Base-by-base conservation (phyloP, 2,113 vertebrate genomes). In the Phalacrocorax brasilianus region DNA sequence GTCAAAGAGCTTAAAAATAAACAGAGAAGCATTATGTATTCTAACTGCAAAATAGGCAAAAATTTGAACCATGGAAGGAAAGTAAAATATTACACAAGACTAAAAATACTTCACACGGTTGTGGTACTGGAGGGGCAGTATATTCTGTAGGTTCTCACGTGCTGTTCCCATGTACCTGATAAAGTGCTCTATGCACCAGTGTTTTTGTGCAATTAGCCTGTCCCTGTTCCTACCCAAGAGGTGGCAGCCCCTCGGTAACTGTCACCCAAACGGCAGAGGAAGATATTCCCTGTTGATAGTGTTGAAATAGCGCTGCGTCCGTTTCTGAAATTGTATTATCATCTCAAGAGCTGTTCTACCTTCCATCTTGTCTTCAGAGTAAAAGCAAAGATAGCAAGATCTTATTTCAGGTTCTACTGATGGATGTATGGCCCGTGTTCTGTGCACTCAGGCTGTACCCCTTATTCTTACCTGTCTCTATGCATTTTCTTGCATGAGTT, bases 1-100 rank as follows among this genome's bases (percentile, higher is more conserved):
- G 82, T 90, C 88, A 93, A 91, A 87, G 84, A 79, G 68, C 74
- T 93, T 85, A 85, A 96, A 92, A 89, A 93, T 72, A 73, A 82
- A 80, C 44, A 77, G 53, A 82, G 72, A 40, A 85, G 86, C 33
- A 45, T 81, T 94, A 76, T 6, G 7, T 92, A 70, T 89, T 92
- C 76, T 35, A 78, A 75, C 32, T 82, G 67, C 72, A 85, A 94
- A 94, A 95, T 65, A 91, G 77, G 93, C 45, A 19, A 21, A 73
- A 52, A 23, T 40, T 68, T 45, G 68, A 81, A 92, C 88, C 76
- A 47, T 65, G 66, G 65, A 71, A 53, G 52, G 52, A 24, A 94
- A 88, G 82, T 22, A 63, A 94, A 73, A 24, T 82, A 42, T 58
- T 93, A 33, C 8, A 53, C 26, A 47, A 24, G 73, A 45, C 33